Base-by-base conservation (phyloP, 2,888 invertebrate species). In the Melinaea marsaeus region DNA sequence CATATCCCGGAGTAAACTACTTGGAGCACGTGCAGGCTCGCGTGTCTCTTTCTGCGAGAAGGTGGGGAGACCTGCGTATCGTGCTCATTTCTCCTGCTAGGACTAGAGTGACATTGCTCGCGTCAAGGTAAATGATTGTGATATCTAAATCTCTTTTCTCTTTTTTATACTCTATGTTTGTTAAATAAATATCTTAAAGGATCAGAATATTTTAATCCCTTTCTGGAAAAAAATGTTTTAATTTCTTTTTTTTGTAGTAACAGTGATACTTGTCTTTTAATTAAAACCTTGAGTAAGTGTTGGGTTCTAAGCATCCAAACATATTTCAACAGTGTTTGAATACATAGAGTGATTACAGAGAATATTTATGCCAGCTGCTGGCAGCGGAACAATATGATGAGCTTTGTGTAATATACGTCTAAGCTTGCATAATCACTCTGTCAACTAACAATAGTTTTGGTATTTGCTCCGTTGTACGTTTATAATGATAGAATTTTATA, bases 11-110 rank as follows among this genome's bases (percentile, higher is more conserved):
- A 13, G 98, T 99, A 58, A 95, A 96, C 83, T 98, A 95, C 84
- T 90, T 99, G 81, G 99, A 99, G 83, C 99, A 99, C 83, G 98
- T 99, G 13, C 95, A 98, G 91, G 98, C 98, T 6, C 95, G 97
- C 83, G 95, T 99, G 69, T 96, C 98, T 2, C 91, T 99, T 71
- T 94, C 94, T 69, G 96, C 98, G 3, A 94, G 95, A 68, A 93
- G 97, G 69, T 93, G 99, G 63, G 99, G 99, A 2, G 99, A 99
- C 85, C 93, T 99, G 61, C 95, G 97, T 81, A 97, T 99, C 72
- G 95, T 95, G 75, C 92, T 98, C 68, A 96, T 95, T 2, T 98
- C 98, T 4, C 98, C 98, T 1, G 94, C 95, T 69, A 97, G 98
- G 59, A 97, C 97, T 13, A 94, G 94, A 76, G 98, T 98, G 71